Percentiles rank a stretch among this genome's conserved stretches.
Evolutionary conservation across 2,888 invertebrate genomes (phyloP).

Genomic region (Meteorus colon): DNA sequence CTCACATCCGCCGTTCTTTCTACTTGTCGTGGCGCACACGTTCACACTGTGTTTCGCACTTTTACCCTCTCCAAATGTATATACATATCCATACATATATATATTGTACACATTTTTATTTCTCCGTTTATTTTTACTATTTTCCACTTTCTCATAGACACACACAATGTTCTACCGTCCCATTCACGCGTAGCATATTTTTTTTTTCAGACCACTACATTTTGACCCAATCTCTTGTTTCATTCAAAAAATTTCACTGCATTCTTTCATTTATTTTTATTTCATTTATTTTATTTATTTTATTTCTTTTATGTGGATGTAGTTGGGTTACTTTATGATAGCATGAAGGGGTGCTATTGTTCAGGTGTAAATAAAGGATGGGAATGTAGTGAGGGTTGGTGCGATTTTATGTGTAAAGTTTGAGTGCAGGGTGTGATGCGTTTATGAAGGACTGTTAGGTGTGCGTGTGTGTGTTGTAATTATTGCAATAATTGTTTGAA

Average conservation of each 20-base stretch:
- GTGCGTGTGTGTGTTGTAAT: too few relatives aligned
- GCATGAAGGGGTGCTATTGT: too few relatives aligned
- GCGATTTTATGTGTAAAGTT: too few relatives aligned
- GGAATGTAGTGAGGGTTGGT: too few relatives aligned
- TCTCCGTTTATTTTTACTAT: neutral
- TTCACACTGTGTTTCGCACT: neutral
- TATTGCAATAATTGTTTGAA: too few relatives aligned
- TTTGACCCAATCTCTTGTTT: neutral
- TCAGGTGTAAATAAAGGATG: too few relatives aligned
- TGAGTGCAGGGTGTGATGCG: too few relatives aligned
- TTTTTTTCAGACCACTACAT: neutral
- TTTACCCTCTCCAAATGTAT: neutral
- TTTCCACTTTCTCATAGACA: neutral
- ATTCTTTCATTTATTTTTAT: neutral
- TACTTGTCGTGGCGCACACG: slow-evolving; percentile 6
- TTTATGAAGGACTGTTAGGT: too few relatives aligned
- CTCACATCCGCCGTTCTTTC: neutral
- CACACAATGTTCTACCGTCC: neutral
- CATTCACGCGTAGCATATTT: neutral
- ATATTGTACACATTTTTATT: neutral
- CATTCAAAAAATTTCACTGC: neutral
- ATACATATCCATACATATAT: neutral
- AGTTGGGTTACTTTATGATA: too few relatives aligned
- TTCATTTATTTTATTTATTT: neutral
- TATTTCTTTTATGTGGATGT: neutral